Conservation (phyloP, 2,113 vertebrate genomes). For the Silurus asotus region DNA sequence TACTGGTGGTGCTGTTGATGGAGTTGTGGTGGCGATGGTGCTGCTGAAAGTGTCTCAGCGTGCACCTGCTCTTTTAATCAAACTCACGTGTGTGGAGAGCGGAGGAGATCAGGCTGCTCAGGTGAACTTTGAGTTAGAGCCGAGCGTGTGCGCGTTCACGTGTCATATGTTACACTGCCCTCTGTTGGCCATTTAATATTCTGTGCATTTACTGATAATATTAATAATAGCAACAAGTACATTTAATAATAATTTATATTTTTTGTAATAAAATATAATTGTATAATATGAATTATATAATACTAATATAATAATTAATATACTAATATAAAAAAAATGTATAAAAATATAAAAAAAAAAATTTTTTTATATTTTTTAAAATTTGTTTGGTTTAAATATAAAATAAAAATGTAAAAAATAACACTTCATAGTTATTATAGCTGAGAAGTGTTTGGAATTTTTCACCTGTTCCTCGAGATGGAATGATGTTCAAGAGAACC, state of each 20-base stretch:
- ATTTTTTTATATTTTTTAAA: too few relatives aligned
- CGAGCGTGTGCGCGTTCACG: background rate
- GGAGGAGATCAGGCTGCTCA: conserved; percentile 32
- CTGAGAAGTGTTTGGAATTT: background rate
- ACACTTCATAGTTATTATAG: too few relatives aligned
- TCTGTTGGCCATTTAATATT: conserved; percentile 52
- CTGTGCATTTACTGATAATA: background rate
- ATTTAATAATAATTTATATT: background rate
- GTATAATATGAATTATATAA: too few relatives aligned
- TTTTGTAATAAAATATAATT: too few relatives aligned
- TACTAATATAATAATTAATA: too few relatives aligned
- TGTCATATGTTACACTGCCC: conserved; percentile 51
- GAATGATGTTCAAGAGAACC: background rate
- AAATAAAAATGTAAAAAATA: background rate
- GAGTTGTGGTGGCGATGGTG: conserved; percentile 11
- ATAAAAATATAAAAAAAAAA: too few relatives aligned
- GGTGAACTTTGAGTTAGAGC: conserved; percentile 47
- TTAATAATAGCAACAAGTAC: background rate
- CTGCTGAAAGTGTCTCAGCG: too few relatives aligned
- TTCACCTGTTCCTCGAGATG: background rate
- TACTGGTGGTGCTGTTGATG: background rate
- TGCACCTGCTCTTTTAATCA: conserved; percentile 4
- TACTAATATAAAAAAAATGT: too few relatives aligned
- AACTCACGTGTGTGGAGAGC: background rate
- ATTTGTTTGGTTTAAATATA: background rate